These are phyloP conservation scores for Enteromius unitaeniatus DNA, from an alignment of 2,797 vertebrate genomes.

Conservation along the genomic window DNA sequence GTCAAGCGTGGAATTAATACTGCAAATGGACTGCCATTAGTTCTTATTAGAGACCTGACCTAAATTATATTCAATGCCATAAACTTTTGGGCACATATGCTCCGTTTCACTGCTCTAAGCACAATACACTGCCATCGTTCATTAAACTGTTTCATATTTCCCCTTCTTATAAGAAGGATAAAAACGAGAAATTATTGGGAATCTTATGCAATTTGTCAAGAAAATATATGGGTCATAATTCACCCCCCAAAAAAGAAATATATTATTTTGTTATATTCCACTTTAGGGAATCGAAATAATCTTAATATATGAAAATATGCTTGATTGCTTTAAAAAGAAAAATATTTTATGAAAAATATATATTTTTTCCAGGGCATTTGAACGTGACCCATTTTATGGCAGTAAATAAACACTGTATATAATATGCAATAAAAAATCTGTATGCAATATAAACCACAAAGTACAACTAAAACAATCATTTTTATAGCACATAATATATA, in stretches of 20 bases:
- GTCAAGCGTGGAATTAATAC: constrained; percentile 70
- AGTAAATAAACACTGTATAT: background rate
- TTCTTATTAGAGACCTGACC: constrained; percentile 67
- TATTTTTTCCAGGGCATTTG: background rate
- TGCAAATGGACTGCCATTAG: constrained; percentile 67
- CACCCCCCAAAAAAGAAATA: background rate
- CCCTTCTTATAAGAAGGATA: constrained; percentile 23
- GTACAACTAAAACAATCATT: background rate
- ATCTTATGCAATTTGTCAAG: background rate
- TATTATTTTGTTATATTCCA: too few species aligned
- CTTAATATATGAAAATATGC: background rate
- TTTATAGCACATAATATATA: background rate
- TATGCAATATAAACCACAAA: background rate
- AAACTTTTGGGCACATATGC: constrained; percentile 14
- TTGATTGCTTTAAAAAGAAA: too few species aligned
- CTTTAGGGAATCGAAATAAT: too few species aligned
- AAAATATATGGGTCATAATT: background rate
- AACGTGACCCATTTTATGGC: background rate
- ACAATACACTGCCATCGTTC: constrained; percentile 41
- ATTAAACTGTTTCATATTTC: constrained; percentile 44
- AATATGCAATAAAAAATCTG: background rate
- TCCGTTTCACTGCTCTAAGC: constrained; percentile 18
- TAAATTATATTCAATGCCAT: constrained; percentile 65
- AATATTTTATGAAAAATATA: background rate
- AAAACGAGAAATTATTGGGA: constrained; percentile 29